Conservation (phyloP, 2,113 vertebrate genomes). For the Lepisosteus oculatus region DNA sequence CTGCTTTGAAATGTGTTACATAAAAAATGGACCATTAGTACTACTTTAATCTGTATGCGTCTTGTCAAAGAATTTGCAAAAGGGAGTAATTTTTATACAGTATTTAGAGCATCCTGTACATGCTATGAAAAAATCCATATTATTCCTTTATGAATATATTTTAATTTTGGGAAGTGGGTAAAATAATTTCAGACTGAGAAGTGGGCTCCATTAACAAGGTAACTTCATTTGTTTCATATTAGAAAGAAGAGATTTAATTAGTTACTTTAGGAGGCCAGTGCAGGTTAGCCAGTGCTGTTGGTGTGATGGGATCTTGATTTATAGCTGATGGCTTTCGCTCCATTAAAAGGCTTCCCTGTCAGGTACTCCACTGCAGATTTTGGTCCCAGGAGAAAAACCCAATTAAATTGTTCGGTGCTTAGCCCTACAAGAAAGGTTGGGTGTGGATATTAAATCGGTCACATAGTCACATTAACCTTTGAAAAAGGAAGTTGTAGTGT, state of each 20-base stretch:
- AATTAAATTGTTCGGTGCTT: not conserved
- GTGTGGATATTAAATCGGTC: not conserved
- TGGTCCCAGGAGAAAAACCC: not conserved
- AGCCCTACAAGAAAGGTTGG: constrained; percentile 6
- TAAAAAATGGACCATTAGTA: too few relatives aligned
- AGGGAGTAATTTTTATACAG: too few relatives aligned
- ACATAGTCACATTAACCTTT: not conserved
- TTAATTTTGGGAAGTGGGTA: too few relatives aligned
- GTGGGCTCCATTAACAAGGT: constrained; percentile 5
- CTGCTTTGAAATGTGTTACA: too few relatives aligned
- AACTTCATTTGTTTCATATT: constrained; percentile 10
- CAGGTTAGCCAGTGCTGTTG: not conserved
- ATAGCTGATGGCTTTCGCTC: not conserved
- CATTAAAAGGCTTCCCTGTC: not conserved
- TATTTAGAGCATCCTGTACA: too few relatives aligned
- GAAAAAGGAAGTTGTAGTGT: not conserved
- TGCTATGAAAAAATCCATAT: too few relatives aligned
- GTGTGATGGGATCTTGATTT: constrained; percentile 1
- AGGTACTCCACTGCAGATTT: not conserved
- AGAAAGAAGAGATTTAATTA: constrained; percentile 14
- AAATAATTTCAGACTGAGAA: not conserved
- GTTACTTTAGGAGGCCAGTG: not conserved
- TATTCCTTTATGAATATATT: too few relatives aligned
- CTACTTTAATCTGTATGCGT: too few relatives aligned
- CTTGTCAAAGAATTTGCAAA: too few relatives aligned